These are phyloP conservation scores for Bucorvus abyssinicus DNA, from an alignment of 2,797 vertebrate genomes.

Conservation along the genomic window DNA sequence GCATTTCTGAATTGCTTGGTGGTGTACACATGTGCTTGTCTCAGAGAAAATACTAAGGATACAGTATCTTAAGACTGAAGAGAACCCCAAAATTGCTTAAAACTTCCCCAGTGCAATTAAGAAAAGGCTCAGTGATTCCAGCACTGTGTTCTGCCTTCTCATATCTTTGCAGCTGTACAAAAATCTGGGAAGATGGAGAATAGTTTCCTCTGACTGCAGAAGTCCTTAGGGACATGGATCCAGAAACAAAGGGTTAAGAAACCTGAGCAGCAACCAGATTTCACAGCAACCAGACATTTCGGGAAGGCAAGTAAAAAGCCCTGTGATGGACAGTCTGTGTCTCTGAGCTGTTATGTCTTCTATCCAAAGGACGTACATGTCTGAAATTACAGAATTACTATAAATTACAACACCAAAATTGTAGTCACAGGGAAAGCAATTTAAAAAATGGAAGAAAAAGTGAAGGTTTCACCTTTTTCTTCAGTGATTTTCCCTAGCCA, in stretches of 20 bases:
- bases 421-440: background rate
- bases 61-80: background rate
- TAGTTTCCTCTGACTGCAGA: background rate
- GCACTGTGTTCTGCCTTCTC: background rate
- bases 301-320: background rate
- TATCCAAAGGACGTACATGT: background rate
- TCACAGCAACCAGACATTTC: background rate
- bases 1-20: background rate
- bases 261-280: background rate
- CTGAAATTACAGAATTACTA: background rate
- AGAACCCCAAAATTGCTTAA: background rate
- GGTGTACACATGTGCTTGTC: background rate
- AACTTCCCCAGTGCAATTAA: background rate
- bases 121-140: background rate
- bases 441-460: accelerated
- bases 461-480: background rate
- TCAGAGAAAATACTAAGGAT: background rate
- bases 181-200: background rate
- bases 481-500: background rate
- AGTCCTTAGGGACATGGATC: background rate
- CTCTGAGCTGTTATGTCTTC: background rate
- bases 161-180: background rate
- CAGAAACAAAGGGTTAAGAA: background rate
- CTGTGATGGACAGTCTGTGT: background rate
- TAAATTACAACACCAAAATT: background rate